phyloP scores from a whole-genome alignment of 2,113 vertebrate species.

The Psittacus erithacus region DNA sequence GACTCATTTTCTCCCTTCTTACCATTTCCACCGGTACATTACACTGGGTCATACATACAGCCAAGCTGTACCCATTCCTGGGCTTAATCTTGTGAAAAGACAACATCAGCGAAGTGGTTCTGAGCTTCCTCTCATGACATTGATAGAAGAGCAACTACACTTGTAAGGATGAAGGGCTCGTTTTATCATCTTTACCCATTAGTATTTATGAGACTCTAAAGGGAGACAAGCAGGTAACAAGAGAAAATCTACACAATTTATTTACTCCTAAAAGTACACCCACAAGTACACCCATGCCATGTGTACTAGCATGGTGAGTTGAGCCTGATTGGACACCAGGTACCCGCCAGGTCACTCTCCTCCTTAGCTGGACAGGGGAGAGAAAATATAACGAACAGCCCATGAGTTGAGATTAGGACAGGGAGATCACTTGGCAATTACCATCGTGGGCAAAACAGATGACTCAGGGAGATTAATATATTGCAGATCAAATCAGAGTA shows the following conservation, averaged over 20 bases:
- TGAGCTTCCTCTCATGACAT: neutral
- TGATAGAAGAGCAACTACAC: neutral
- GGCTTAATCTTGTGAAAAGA: neutral
- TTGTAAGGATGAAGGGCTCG: neutral
- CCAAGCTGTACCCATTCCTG: neutral
- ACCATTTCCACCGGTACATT: neutral
- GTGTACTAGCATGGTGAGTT: neutral
- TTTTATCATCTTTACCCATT: neutral
- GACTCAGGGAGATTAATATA: neutral
- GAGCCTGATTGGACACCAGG: neutral
- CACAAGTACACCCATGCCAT: fast-evolving
- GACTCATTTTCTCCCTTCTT: neutral
- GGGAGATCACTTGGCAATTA: neutral
- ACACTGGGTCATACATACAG: neutral
- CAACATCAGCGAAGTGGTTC: neutral
- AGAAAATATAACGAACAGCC: neutral
- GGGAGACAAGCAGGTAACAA: neutral
- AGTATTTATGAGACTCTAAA: neutral
- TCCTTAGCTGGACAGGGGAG: neutral
- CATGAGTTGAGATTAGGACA: neutral
- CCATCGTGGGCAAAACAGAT: neutral
- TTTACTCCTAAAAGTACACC: neutral
- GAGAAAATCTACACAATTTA: neutral
- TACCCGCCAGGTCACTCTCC: neutral
- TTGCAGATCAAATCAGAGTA: neutral